These are phyloP conservation scores for Acropternis orthonyx DNA, from an alignment of 2,797 vertebrate genomes.

Conservation along the genomic window DNA sequence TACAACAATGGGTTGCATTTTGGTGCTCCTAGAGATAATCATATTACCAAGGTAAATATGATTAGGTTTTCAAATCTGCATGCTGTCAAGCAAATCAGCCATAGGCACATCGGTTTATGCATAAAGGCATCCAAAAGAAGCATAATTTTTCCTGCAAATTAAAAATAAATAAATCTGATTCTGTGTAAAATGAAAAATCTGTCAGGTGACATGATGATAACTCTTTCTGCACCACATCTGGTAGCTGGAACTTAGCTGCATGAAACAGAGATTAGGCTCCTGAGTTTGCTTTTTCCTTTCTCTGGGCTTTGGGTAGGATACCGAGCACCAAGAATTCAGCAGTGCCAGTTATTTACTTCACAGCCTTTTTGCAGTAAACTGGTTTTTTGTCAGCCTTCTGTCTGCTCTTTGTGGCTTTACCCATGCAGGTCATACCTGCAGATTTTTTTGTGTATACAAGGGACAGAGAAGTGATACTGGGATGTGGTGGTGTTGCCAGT, in stretches of 20 bases:
- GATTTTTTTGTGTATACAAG: neutral
- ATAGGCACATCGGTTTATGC: neutral
- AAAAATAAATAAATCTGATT: neutral
- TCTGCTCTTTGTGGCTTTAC: neutral
- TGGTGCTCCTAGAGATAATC: neutral
- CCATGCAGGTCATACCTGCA: neutral
- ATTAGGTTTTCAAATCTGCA: constrained; percentile 2
- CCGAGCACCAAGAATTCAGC: neutral
- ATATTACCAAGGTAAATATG: neutral
- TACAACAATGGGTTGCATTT: neutral
- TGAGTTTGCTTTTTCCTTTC: neutral
- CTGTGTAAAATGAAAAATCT: neutral
- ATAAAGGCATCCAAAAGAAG: neutral
- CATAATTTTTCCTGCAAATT: neutral
- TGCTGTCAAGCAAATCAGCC: neutral
- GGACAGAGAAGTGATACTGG: neutral
- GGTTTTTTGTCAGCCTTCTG: neutral
- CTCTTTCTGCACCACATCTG: neutral
- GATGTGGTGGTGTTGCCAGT: neutral
- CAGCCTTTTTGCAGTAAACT: neutral
- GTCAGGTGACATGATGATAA: neutral
- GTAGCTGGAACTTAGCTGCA: neutral
- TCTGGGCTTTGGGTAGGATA: neutral
- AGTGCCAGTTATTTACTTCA: neutral
- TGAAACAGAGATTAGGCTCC: neutral